phyloP scores from a whole-genome alignment of 2,797 vertebrate genomes.

The Enteromius anoplus region DNA sequence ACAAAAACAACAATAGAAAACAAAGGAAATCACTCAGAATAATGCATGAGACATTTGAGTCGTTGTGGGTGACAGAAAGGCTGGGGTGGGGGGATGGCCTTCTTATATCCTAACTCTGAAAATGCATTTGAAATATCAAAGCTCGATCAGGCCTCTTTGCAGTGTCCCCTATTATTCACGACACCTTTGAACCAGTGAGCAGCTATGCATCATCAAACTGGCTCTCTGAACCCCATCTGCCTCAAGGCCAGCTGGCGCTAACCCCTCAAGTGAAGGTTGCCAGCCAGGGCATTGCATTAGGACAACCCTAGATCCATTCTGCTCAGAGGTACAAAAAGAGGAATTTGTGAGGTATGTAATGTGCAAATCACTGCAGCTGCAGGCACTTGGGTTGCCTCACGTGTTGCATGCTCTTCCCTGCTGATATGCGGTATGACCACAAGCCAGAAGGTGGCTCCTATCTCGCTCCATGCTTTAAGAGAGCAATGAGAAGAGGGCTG shows the following conservation, averaged over 20 bases:
- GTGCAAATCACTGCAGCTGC: constrained; percentile 48
- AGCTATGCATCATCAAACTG: constrained; percentile 77
- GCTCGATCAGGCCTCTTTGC: constrained; percentile 72
- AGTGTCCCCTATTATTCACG: constrained; percentile 73
- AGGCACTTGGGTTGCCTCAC: constrained; percentile 1
- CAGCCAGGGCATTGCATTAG: constrained; percentile 75
- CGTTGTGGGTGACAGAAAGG: constrained; percentile 59
- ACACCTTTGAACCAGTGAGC: constrained; percentile 82
- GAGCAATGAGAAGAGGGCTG: constrained; percentile 63
- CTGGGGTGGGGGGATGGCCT: constrained; percentile 54
- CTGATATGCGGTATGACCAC: constrained; percentile 53
- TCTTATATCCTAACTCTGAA: constrained; percentile 72
- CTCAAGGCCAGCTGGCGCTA: constrained; percentile 78
- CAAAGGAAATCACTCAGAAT: constrained; percentile 76
- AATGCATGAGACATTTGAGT: constrained; percentile 80
- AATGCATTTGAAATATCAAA: constrained; percentile 77
- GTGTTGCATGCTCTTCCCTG: constrained; percentile 34
- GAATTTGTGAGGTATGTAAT: constrained; percentile 32
- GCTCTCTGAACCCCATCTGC: constrained; percentile 75
- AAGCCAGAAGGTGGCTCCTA: constrained; percentile 56
- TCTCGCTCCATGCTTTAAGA: constrained; percentile 56
- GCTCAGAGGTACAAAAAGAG: constrained; percentile 46
- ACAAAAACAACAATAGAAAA: constrained; percentile 66
- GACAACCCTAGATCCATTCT: constrained; percentile 66
- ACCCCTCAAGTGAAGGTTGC: constrained; percentile 71